phyloP scores from a whole-genome alignment of 1,140 invertebrate species.

The Calycopis cecrops region DNA sequence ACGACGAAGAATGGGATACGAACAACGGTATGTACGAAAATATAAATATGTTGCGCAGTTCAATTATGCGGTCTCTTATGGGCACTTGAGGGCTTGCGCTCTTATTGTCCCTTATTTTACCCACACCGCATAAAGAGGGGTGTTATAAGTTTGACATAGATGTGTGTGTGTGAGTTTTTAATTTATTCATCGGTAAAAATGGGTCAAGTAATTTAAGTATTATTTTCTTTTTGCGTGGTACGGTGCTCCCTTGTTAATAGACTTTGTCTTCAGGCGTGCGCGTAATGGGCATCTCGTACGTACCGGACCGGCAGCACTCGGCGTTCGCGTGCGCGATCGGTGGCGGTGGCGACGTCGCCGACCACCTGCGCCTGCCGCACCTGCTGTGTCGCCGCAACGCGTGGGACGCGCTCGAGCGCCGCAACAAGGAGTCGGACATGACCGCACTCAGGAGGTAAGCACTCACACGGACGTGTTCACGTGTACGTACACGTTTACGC shows the following conservation, averaged over 20 bases:
- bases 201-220: no score
- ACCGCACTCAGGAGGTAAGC: slow-evolving; percentile 81
- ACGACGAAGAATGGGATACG: slow-evolving; percentile 94
- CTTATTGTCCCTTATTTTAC: no score
- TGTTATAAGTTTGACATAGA: background rate
- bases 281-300: slow-evolving; percentile 92
- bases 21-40: slow-evolving; percentile 70
- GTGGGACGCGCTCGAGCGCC: slow-evolving; percentile 52
- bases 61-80: no score
- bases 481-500: no score
- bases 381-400: slow-evolving; percentile 82
- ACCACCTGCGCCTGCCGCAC: slow-evolving; percentile 91
- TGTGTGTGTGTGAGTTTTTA: background rate
- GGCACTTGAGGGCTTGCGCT: no score
- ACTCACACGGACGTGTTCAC: background rate
- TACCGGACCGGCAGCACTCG: slow-evolving; percentile 89
- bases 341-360: slow-evolving; percentile 93
- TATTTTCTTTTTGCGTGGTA: no score
- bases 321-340: slow-evolving; percentile 92
- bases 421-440: slow-evolving; percentile 85
- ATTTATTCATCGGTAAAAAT: no score
- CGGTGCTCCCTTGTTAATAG: background rate
- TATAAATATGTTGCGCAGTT: background rate
- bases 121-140: no score
- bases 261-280: slow-evolving; percentile 79